Evolutionary conservation across 2,888 invertebrate species (phyloP).

Genomic region (Alsophila aescularia): DNA sequence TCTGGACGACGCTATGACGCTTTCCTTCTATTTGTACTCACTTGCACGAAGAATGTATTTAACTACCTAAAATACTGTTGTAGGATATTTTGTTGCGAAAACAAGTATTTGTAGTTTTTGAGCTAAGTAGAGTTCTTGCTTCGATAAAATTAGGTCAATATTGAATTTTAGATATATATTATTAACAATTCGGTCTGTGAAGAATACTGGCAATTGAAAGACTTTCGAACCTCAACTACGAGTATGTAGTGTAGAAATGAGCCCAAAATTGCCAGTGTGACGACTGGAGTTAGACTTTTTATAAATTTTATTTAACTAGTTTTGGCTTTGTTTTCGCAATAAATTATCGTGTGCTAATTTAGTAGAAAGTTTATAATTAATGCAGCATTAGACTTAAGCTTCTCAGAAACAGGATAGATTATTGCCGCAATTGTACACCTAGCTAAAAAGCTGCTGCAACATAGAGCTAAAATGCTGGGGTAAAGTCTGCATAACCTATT

Average conservation of each 20-base stretch:
- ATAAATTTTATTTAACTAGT: not conserved
- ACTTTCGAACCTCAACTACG: no score
- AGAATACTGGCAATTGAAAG: no score
- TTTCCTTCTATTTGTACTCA: conserved; percentile 20
- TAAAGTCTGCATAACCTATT: no score
- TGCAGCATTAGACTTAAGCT: conserved; percentile 9
- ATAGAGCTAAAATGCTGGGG: no score
- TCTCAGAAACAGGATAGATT: no score
- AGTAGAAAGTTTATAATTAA: not conserved
- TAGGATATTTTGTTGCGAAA: conserved; percentile 9
- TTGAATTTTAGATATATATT: no score
- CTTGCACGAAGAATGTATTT: conserved; percentile 35
- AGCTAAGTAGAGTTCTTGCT: no score
- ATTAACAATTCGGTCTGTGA: no score
- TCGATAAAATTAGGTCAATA: no score
- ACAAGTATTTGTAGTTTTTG: no score
- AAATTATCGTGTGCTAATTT: conserved; percentile 8
- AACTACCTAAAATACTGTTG: conserved; percentile 14
- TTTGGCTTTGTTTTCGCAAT: conserved; percentile 14
- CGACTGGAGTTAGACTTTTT: not conserved
- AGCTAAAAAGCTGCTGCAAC: no score
- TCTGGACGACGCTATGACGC: conserved; percentile 17
- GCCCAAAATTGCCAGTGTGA: not conserved
- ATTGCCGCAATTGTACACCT: no score
- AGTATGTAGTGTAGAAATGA: not conserved